Conservation (phyloP, 2,113 vertebrate genomes). For the Silurus asotus region DNA sequence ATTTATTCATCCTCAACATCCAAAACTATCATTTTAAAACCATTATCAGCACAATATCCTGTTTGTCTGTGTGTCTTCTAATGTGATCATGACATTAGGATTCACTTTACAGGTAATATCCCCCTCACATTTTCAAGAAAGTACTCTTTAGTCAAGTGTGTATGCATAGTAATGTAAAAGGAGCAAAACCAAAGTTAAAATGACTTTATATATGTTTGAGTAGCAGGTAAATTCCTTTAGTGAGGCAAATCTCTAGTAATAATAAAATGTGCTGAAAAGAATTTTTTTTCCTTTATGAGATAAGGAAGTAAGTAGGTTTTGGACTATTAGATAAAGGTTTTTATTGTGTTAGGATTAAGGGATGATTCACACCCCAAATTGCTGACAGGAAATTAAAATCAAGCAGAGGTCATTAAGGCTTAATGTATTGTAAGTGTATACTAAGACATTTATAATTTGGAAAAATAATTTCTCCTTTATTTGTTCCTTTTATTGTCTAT, state of each 20-base stretch:
- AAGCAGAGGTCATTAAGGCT: not conserved
- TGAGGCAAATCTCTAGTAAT: not conserved
- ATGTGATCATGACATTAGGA: constrained; percentile 11
- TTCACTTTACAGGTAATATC: not conserved
- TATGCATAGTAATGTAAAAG: not conserved
- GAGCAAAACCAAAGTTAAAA: not conserved
- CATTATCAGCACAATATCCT: not conserved
- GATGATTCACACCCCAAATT: not conserved
- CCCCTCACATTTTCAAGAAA: not conserved
- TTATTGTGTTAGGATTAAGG: not conserved
- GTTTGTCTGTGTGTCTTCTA: not conserved
- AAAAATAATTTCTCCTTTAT: not conserved
- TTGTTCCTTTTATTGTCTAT: not conserved
- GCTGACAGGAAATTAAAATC: not conserved
- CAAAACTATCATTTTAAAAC: not conserved
- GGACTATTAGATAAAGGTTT: too few species aligned
- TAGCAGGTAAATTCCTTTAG: too few species aligned
- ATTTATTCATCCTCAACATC: not conserved
- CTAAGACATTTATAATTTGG: not conserved
- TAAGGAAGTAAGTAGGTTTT: not conserved
- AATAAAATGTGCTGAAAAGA: not conserved
- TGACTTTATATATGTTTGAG: not conserved
- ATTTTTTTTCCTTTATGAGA: not conserved
- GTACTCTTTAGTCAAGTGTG: constrained; percentile 2
- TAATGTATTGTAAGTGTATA: not conserved